Conservation (phyloP, 1,140 invertebrate genomes). For the Drosophila busckii region DNA sequence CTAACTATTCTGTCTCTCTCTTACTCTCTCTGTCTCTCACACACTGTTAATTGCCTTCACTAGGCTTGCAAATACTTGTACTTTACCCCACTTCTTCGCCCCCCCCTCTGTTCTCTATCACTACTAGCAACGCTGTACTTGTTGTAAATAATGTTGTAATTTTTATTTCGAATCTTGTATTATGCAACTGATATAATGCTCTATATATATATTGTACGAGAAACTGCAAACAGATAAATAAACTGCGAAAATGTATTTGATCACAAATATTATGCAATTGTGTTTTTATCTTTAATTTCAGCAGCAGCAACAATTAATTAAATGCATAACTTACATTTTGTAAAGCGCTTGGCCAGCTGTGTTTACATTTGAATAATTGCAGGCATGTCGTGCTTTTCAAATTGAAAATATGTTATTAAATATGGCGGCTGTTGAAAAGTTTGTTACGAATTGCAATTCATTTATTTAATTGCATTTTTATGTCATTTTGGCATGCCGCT, state of each 20-base stretch:
- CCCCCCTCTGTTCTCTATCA: slow-evolving; percentile 1
- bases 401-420: too few species aligned
- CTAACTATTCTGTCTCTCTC: not conserved
- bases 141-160: slow-evolving; percentile 76
- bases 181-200: slow-evolving; percentile 20
- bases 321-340: too few species aligned
- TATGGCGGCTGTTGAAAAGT: too few species aligned
- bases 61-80: too few species aligned
- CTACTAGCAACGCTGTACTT: slow-evolving; percentile 51
- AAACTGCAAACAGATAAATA: slow-evolving; percentile 76
- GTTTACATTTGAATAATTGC: too few species aligned
- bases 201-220: slow-evolving; percentile 56
- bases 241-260: slow-evolving; percentile 77
- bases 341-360: too few species aligned
- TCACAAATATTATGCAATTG: too few species aligned
- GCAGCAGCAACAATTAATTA: too few species aligned
- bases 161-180: slow-evolving; percentile 44
- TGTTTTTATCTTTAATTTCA: too few species aligned
- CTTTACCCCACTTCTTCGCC: not conserved
- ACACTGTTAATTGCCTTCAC: slow-evolving; percentile 19
- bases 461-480: not conserved
- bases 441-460: slow-evolving; percentile 1
- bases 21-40: slow-evolving; percentile 4
- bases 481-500: slow-evolving; percentile 7
- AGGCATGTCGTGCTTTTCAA: too few species aligned